phyloP scores from a whole-genome alignment of 2,797 vertebrate species.

The Sebastolobus altivelis region DNA sequence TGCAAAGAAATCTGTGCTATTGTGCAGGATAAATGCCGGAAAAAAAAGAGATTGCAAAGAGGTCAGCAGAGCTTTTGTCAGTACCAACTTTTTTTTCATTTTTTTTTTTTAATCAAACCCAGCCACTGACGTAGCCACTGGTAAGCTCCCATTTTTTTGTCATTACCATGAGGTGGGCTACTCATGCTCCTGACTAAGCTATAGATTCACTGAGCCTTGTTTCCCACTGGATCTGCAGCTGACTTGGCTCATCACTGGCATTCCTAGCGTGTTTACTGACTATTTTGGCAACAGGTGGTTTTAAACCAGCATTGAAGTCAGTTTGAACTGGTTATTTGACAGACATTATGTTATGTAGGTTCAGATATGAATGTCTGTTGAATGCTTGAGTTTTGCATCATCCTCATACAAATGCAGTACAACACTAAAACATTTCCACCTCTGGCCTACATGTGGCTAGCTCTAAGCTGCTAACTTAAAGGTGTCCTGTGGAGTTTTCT shows the following conservation, averaged over 20 bases:
- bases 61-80: not conserved
- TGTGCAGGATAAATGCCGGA: slow-evolving; percentile 8
- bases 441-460: not conserved
- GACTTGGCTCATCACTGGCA: slow-evolving; percentile 36
- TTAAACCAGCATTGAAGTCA: slow-evolving; percentile 7
- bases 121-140: not conserved
- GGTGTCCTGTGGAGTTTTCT: not conserved
- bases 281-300: slow-evolving; percentile 32
- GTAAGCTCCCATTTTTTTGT: slow-evolving; percentile 8
- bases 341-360: not conserved
- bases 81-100: not conserved
- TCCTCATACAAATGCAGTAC: not conserved
- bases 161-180: slow-evolving; percentile 6
- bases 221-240: slow-evolving; percentile 25
- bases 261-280: slow-evolving; percentile 23
- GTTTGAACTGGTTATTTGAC: not conserved
- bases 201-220: slow-evolving; percentile 3
- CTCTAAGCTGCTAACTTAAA: not conserved
- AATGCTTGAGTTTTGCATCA: not conserved
- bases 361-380: not conserved
- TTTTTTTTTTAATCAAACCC: slow-evolving; percentile 6
- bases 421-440: not conserved
- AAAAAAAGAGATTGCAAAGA: slow-evolving; percentile 1
- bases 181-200: not conserved
- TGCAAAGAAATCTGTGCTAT: slow-evolving; percentile 7